These are phyloP conservation scores for Cathartes aura DNA, from an alignment of 2,113 vertebrate species.

Conservation along the genomic window DNA sequence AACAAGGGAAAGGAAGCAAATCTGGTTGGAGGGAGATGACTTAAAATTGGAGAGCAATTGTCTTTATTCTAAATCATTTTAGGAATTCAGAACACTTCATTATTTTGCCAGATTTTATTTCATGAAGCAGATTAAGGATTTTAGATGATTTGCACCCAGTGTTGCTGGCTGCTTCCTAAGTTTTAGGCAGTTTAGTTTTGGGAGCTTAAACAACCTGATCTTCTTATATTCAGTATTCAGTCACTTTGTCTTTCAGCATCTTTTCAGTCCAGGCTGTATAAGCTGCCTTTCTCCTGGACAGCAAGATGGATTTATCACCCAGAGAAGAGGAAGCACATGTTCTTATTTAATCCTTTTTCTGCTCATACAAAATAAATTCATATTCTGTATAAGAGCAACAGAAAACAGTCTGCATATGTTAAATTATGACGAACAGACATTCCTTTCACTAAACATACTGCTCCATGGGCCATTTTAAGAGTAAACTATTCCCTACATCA, in stretches of 20 bases:
- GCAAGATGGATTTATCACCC: constrained; percentile 32
- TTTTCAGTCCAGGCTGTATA: not conserved
- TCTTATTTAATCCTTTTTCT: constrained; percentile 45
- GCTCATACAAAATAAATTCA: not conserved
- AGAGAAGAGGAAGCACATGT: constrained; percentile 2
- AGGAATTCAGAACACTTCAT: constrained; percentile 13
- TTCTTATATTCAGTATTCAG: constrained; percentile 7
- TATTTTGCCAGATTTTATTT: constrained; percentile 18
- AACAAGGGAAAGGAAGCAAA: not conserved
- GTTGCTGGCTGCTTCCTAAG: constrained; percentile 19
- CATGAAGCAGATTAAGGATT: constrained; percentile 26
- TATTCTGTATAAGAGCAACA: not conserved
- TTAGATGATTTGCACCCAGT: not conserved
- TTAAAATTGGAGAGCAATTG: not conserved
- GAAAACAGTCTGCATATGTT: not conserved
- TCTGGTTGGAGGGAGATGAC: not conserved
- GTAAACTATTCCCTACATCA: not conserved
- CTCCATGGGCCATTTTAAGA: not conserved
- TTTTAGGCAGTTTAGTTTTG: constrained; percentile 10
- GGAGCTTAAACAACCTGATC: constrained; percentile 40
- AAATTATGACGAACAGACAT: not conserved
- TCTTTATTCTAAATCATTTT: not conserved
- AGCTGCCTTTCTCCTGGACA: constrained; percentile 11
- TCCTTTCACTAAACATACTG: not conserved
- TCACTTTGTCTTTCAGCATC: constrained; percentile 30